phyloP scores from a whole-genome alignment of 1,140 invertebrate species.

The Belonocnema kinseyi region DNA sequence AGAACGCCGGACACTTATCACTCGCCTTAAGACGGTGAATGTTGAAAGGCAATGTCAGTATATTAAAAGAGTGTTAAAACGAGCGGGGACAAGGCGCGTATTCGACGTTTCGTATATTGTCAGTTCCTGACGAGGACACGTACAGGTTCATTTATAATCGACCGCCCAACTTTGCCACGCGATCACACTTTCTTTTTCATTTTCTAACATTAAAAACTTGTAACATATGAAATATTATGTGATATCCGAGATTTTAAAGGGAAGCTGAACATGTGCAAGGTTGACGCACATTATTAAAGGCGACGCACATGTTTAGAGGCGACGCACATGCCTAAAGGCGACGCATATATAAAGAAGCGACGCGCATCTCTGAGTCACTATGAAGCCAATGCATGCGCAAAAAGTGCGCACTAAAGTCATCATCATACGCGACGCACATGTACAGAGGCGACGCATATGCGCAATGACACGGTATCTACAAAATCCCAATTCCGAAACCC shows the following conservation, averaged over 20 bases:
- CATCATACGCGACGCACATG: too few relatives aligned
- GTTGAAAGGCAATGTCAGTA: constrained; percentile 58
- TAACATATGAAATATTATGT: neutral
- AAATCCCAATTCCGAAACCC: too few relatives aligned
- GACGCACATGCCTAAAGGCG: too few relatives aligned
- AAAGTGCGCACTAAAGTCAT: too few relatives aligned
- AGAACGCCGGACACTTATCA: constrained; percentile 56
- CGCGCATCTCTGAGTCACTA: too few relatives aligned
- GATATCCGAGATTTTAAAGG: neutral
- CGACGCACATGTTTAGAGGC: too few relatives aligned
- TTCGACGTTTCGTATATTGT: constrained; percentile 47
- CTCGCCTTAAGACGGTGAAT: constrained; percentile 49
- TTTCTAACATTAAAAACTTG: neutral
- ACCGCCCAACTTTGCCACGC: constrained; percentile 9
- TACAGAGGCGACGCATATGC: too few relatives aligned
- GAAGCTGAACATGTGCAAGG: too few relatives aligned
- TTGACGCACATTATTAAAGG: too few relatives aligned
- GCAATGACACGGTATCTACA: too few relatives aligned
- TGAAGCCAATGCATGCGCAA: too few relatives aligned
- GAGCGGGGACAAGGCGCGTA: constrained; percentile 43
- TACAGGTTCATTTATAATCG: constrained; percentile 53
- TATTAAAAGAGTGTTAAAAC: constrained; percentile 59
- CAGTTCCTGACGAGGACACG: constrained; percentile 43
- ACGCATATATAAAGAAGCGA: too few relatives aligned
- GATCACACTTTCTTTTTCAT: neutral